These are phyloP conservation scores for Siniperca chuatsi DNA, from an alignment of 2,113 vertebrate genomes.

Conservation along the genomic window DNA sequence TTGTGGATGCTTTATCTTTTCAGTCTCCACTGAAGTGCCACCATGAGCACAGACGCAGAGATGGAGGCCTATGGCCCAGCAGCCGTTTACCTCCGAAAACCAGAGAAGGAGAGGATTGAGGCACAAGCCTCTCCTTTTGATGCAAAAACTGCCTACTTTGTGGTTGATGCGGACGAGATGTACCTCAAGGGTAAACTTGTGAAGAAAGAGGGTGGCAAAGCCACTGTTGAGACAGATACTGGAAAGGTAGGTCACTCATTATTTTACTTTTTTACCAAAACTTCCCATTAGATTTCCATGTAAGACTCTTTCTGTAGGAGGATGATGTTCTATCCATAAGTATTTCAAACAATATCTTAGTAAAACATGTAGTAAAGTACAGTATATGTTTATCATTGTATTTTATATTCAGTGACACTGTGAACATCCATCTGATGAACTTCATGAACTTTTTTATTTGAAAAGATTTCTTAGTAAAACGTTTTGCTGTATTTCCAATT, in stretches of 20 bases:
- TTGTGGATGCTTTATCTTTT: neutral
- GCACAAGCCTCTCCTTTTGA: conserved; percentile 71
- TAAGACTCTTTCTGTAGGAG: neutral
- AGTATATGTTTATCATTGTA: neutral
- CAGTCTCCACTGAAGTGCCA: conserved; percentile 36
- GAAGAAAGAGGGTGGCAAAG: conserved; percentile 72
- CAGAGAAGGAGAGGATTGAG: conserved; percentile 73
- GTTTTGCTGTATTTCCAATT: neutral
- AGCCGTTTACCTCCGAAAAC: conserved; percentile 68
- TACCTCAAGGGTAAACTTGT: conserved; percentile 69
- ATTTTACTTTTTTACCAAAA: neutral
- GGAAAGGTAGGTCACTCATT: neutral
- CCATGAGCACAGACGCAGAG: conserved; percentile 74
- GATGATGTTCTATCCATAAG: neutral
- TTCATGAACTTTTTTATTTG: too few species aligned
- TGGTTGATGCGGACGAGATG: conserved; percentile 59
- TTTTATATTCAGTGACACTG: neutral
- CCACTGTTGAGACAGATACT: conserved; percentile 54
- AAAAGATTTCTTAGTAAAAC: neutral
- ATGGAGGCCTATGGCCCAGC: conserved; percentile 66
- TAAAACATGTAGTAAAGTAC: too few species aligned
- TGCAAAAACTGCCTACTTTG: conserved; percentile 73
- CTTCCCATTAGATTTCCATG: neutral
- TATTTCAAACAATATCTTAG: neutral
- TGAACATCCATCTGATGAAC: neutral